Evolutionary conservation across 2,113 vertebrate genomes (phyloP).

Genomic region (Ginglymostoma cirratum): DNA sequence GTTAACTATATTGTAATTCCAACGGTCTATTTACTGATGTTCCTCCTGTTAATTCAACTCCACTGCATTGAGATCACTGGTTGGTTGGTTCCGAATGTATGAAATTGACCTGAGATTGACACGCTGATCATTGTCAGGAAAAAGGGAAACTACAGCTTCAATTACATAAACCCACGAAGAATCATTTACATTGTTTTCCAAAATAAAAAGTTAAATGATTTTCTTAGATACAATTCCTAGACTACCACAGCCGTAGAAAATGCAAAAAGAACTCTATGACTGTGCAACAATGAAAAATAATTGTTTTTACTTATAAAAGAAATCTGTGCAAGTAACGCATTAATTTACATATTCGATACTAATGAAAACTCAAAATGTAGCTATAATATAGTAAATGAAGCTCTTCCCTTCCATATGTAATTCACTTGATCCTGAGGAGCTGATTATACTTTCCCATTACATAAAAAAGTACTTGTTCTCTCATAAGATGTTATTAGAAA

Average conservation of each 20-base stretch:
- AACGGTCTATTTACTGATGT: constrained; percentile 19
- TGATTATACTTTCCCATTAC: not conserved
- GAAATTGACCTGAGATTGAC: constrained; percentile 28
- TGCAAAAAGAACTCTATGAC: not conserved
- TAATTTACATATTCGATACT: not conserved
- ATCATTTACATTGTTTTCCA: not conserved
- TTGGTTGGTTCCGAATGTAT: constrained; percentile 16
- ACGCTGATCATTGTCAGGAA: not conserved
- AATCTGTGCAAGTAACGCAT: not conserved
- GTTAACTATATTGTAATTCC: constrained; percentile 27
- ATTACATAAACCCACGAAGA: not conserved
- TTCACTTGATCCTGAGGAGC: not conserved
- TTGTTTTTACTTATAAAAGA: not conserved
- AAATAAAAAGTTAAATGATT: not conserved
- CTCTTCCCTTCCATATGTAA: not conserved
- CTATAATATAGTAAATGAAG: not conserved
- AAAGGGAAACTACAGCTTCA: constrained; percentile 19
- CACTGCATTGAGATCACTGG: not conserved
- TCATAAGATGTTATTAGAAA: not conserved
- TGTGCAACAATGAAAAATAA: not conserved
- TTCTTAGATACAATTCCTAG: not conserved
- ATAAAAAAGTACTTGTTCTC: not conserved
- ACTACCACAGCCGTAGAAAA: not conserved
- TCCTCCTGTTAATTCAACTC: not conserved
- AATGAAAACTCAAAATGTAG: not conserved